These are phyloP conservation scores for Bubo scandiacus DNA, from an alignment of 2,113 vertebrate species.

Conservation along the genomic window DNA sequence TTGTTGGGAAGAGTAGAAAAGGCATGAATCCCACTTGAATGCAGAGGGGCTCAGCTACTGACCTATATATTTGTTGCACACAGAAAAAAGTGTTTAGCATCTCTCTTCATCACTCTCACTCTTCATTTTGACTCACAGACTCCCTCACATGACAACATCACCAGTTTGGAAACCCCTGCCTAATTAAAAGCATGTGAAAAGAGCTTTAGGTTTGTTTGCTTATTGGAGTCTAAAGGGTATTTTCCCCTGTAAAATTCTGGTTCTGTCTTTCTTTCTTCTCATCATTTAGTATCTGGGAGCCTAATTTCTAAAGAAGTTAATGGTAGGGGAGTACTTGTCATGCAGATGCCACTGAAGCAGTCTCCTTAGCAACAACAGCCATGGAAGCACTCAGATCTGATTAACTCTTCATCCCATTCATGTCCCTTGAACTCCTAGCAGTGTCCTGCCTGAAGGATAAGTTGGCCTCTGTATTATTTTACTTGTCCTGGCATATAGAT, in stretches of 20 bases:
- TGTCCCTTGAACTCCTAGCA: not conserved
- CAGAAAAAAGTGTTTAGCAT: not conserved
- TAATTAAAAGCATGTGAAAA: not conserved
- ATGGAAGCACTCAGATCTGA: not conserved
- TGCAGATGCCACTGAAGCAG: not conserved
- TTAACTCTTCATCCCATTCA: not conserved
- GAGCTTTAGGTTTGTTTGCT: not conserved
- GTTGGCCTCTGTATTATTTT: not conserved
- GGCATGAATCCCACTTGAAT: not conserved
- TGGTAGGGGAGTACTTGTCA: not conserved
- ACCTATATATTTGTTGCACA: not conserved
- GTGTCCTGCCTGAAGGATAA: not conserved
- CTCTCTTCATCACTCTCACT: not conserved
- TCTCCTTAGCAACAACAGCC: slow-evolving; percentile 56
- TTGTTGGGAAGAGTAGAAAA: not conserved
- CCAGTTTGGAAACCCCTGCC: not conserved
- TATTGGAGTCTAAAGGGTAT: not conserved
- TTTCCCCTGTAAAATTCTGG: not conserved
- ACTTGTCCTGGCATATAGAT: not conserved
- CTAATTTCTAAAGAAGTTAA: slow-evolving; percentile 28
- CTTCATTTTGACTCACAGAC: not conserved
- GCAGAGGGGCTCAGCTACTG: not conserved
- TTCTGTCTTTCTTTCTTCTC: not conserved
- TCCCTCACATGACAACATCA: not conserved
- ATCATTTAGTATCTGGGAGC: not conserved